These are phyloP conservation scores for Microcebus griseorufus DNA, from an alignment of 2,113 vertebrate genomes.

Conservation along the genomic window DNA sequence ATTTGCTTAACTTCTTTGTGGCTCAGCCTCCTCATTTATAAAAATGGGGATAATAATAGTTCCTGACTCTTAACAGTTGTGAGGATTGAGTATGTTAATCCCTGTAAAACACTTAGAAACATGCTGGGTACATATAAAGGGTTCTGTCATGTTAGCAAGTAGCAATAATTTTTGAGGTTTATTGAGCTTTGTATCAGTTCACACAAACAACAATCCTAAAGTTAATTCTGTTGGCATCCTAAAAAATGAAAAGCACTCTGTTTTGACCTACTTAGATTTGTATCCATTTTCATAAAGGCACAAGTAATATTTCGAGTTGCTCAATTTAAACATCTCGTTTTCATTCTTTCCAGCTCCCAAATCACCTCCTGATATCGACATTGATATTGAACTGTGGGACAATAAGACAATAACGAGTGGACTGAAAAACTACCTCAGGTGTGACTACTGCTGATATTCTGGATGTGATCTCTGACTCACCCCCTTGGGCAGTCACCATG, in stretches of 20 bases:
- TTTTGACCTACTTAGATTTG: not conserved
- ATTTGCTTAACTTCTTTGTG: not conserved
- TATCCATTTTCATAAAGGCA: slow-evolving; percentile 47
- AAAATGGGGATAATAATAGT: not conserved
- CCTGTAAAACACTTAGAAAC: not conserved
- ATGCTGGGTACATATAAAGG: accelerated
- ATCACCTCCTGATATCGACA: slow-evolving; percentile 93
- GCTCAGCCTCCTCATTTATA: not conserved
- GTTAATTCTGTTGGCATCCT: not conserved
- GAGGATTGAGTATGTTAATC: not conserved
- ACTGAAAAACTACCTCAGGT: slow-evolving; percentile 99
- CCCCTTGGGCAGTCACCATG: accelerated
- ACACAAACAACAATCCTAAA: too few relatives aligned
- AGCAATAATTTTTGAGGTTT: not conserved
- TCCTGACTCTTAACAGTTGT: not conserved
- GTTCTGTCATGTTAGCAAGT: not conserved
- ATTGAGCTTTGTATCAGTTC: not conserved
- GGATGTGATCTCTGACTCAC: accelerated
- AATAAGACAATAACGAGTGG: slow-evolving; percentile 98
- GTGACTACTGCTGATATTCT: slow-evolving; percentile 66
- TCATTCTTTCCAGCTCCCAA: slow-evolving; percentile 89
- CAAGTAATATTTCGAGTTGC: not conserved
- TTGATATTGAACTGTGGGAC: slow-evolving; percentile 97
- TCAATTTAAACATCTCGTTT: slow-evolving; percentile 60
- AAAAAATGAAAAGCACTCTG: slow-evolving; percentile 24